Evolutionary conservation across 2,797 vertebrate species (phyloP).

Genomic region (Chloroceryle amazona): DNA sequence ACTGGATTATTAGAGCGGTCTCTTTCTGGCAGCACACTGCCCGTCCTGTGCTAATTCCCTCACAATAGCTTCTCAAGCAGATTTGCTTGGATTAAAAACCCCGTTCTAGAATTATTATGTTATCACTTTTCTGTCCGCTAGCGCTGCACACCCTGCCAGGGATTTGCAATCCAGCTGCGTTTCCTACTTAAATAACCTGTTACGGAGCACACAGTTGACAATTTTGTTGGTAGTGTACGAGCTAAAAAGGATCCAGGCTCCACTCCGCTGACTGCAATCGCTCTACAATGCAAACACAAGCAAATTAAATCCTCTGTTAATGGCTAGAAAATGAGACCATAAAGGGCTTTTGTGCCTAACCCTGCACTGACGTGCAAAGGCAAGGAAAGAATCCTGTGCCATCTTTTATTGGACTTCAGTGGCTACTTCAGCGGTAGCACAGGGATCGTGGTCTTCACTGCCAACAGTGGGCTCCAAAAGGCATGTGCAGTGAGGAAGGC

Average conservation of each 20-base stretch:
- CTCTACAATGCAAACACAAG: neutral
- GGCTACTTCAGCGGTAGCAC: neutral
- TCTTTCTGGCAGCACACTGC: neutral
- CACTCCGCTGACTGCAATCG: neutral
- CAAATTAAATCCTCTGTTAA: conserved; percentile 29
- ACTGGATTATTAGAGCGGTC: neutral
- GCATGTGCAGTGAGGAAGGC: fast-evolving
- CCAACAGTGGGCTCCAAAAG: neutral
- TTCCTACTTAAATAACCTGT: conserved; percentile 5
- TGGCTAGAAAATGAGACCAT: neutral
- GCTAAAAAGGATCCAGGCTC: neutral
- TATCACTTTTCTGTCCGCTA: conserved; percentile 23
- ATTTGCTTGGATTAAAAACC: conserved; percentile 55
- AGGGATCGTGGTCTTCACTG: neutral
- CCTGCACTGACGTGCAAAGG: neutral
- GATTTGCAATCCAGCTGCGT: conserved; percentile 37
- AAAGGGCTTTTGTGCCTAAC: neutral
- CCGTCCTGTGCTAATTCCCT: conserved; percentile 39
- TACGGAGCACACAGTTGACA: neutral
- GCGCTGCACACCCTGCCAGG: neutral
- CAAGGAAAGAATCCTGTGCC: neutral
- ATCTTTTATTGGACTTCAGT: neutral
- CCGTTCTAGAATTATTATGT: conserved; percentile 14
- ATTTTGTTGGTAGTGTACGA: neutral
- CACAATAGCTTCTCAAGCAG: conserved; percentile 38